Evolutionary conservation across 2,888 invertebrate genomes (phyloP).

Genomic region (Congeria kusceri): DNA sequence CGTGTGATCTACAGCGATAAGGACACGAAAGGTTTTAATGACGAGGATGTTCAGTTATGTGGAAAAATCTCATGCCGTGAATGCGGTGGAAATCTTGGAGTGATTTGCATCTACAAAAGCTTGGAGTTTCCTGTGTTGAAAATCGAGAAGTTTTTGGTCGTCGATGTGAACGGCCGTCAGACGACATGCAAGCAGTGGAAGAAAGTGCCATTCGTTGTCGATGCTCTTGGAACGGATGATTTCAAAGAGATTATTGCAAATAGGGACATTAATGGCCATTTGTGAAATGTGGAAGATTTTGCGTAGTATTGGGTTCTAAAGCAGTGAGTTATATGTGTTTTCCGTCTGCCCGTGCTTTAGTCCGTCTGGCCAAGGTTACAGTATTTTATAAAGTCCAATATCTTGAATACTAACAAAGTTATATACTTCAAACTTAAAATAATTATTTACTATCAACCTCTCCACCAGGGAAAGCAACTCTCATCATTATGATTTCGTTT

Average conservation of each 20-base stretch:
- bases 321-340: no score
- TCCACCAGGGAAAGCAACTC: no score
- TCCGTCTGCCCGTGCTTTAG: no score
- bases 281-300: no score
- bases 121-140: slow-evolving; percentile 70
- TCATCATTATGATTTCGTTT: no score
- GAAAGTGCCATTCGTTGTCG: slow-evolving; percentile 62
- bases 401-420: no score
- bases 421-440: no score
- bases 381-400: no score
- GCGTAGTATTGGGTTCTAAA: no score
- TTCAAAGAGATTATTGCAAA: slow-evolving; percentile 47
- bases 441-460: no score
- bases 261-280: background rate
- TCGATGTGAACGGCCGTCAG: slow-evolving; percentile 65
- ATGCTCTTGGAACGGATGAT: slow-evolving; percentile 58
- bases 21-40: slow-evolving; percentile 41
- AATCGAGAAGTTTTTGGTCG: slow-evolving; percentile 68
- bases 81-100: slow-evolving; percentile 72
- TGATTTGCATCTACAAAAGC: slow-evolving; percentile 60
- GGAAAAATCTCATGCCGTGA: slow-evolving; percentile 69
- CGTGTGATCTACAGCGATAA: slow-evolving; percentile 44
- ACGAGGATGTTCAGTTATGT: slow-evolving; percentile 55
- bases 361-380: no score
- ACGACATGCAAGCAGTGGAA: slow-evolving; percentile 72